A percentile compares a stretch with the other conserved stretches of the same genome.
Conservation (phyloP, 2,797 vertebrate genomes). For the Yasuhikotakia modesta region DNA sequence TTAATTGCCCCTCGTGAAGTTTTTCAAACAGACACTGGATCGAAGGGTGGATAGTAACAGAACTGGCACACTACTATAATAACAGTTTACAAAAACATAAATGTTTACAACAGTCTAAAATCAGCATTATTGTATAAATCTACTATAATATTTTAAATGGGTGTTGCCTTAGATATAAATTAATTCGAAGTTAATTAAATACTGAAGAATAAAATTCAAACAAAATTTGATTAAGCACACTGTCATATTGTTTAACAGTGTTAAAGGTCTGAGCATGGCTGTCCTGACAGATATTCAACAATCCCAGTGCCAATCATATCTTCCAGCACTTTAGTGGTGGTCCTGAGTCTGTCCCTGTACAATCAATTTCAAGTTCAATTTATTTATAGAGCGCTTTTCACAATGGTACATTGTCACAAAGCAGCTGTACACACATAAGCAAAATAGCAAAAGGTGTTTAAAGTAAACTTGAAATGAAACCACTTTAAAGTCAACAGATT, state of each 20-base stretch:
- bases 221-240: background rate
- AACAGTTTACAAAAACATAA: background rate
- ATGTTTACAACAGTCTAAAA: constrained; percentile 36
- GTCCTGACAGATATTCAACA: constrained; percentile 88
- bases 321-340: constrained; percentile 93
- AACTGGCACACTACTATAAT: background rate
- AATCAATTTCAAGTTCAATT: too few species aligned
- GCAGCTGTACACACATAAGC: too few species aligned
- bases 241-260: constrained; percentile 19
- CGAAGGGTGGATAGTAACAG: background rate
- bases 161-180: background rate
- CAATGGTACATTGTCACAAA: too few species aligned
- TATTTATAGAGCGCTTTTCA: too few species aligned
- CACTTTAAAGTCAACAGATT: too few species aligned
- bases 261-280: background rate
- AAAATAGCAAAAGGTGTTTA: too few species aligned
- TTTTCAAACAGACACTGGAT: too few species aligned
- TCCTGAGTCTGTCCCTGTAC: constrained; percentile 89
- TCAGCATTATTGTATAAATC: background rate
- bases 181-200: background rate
- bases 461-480: too few species aligned
- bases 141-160: constrained; percentile 17
- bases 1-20: too few species aligned
- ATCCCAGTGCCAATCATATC: constrained; percentile 93
- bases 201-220: background rate